phyloP scores from a whole-genome alignment of 2,113 vertebrate genomes.

The Paedocypris sp. region DNA sequence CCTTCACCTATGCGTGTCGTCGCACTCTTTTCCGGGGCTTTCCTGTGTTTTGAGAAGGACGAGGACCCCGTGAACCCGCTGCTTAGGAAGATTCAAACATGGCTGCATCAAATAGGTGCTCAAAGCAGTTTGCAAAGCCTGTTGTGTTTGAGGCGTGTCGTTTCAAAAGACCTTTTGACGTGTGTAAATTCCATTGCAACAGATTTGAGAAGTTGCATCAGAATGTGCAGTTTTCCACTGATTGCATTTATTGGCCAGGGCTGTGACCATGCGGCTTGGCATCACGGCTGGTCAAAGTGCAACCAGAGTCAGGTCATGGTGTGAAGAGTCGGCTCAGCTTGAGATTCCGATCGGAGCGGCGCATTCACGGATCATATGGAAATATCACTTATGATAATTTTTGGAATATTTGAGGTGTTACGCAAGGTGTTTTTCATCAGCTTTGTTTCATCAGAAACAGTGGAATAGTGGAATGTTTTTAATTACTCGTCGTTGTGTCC shows the following conservation, averaged over 20 bases:
- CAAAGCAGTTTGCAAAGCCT: no score
- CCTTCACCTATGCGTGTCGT: no score
- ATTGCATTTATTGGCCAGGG: conserved; percentile 11
- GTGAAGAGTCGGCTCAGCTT: background rate
- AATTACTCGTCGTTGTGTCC: background rate
- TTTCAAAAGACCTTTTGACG: conserved; percentile 4
- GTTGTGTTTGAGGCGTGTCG: background rate
- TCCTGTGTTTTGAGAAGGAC: conserved; percentile 6
- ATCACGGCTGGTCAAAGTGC: conserved; percentile 12
- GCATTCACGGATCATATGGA: background rate
- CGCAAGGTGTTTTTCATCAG: no score
- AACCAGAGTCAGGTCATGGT: background rate
- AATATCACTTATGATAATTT: background rate
- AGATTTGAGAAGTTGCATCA: conserved; percentile 11
- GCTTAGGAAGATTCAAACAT: no score
- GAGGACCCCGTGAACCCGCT: no score
- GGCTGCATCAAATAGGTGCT: no score
- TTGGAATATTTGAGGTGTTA: background rate
- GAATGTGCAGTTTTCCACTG: conserved; percentile 15
- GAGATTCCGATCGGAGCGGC: background rate
- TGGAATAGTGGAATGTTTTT: background rate
- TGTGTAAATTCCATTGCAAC: conserved; percentile 14
- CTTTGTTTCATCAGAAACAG: no score
- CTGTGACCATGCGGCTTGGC: background rate
- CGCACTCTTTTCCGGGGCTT: background rate